Conservation (phyloP, 2,888 invertebrate species). For the Drosophila robusta region DNA sequence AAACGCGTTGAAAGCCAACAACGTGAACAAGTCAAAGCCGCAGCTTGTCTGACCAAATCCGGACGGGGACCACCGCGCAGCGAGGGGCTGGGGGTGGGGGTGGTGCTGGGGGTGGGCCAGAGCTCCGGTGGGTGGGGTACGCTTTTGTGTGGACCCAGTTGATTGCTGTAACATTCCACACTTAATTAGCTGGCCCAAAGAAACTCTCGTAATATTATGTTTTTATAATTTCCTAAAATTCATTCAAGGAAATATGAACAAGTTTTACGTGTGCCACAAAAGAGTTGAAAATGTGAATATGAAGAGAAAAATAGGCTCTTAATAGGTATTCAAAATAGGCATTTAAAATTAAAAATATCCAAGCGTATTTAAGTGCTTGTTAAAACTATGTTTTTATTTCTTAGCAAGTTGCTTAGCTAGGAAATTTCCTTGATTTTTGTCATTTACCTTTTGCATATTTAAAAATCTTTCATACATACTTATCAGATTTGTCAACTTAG, state of each 20-base stretch:
- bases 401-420: too few relatives aligned
- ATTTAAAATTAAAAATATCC: too few relatives aligned
- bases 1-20: constrained; percentile 59
- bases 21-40: constrained; percentile 23
- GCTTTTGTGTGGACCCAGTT: constrained; percentile 36
- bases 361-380: too few relatives aligned
- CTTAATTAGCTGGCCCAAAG: constrained; percentile 58
- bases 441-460: too few relatives aligned
- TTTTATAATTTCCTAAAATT: constrained; percentile 6
- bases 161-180: constrained; percentile 76
- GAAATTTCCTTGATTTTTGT: too few relatives aligned
- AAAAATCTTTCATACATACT: too few relatives aligned
- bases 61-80: constrained; percentile 26
- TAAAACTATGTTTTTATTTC: too few relatives aligned
- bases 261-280: neutral
- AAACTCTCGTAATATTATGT: constrained; percentile 5
- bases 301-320: neutral
- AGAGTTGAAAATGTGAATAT: neutral
- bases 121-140: neutral
- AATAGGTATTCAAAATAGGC: neutral
- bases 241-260: constrained; percentile 8
- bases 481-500: too few relatives aligned
- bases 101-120: neutral
- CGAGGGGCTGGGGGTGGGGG: constrained; percentile 2
- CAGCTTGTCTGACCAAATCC: constrained; percentile 31